Evolutionary conservation across 2,113 vertebrate species (phyloP).

Genomic region (Odontophorus gujanensis): DNA sequence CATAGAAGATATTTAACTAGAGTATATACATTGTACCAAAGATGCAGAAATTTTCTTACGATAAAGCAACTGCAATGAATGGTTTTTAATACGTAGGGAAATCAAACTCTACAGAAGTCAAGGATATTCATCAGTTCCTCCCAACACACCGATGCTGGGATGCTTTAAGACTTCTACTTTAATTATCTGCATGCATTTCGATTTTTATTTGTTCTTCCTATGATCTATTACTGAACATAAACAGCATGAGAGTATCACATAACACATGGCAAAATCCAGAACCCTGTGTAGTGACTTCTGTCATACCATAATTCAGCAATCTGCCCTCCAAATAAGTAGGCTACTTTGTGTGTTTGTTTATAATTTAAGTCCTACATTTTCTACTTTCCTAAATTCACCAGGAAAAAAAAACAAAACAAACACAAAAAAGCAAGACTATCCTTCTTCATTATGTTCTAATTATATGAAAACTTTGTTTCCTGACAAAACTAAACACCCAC

Average conservation of each 20-base stretch:
- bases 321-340: neutral
- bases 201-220: neutral
- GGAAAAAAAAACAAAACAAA: neutral
- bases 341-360: neutral
- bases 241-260: neutral
- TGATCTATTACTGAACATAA: neutral
- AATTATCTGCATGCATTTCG: neutral
- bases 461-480: neutral
- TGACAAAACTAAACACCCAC: neutral
- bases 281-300: neutral
- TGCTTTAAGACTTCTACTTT: neutral
- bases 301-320: neutral
- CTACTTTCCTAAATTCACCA: neutral
- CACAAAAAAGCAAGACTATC: rapidly evolving
- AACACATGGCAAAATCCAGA: neutral
- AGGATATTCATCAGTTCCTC: neutral
- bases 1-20: neutral
- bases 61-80: neutral
- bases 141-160: neutral
- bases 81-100: neutral
- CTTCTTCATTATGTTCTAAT: neutral
- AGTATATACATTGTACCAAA: neutral
- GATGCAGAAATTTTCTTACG: neutral
- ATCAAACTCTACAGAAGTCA: neutral
- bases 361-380: neutral